phyloP scores from a whole-genome alignment of 1,140 invertebrate genomes.

The Drosophila athabasca region DNA sequence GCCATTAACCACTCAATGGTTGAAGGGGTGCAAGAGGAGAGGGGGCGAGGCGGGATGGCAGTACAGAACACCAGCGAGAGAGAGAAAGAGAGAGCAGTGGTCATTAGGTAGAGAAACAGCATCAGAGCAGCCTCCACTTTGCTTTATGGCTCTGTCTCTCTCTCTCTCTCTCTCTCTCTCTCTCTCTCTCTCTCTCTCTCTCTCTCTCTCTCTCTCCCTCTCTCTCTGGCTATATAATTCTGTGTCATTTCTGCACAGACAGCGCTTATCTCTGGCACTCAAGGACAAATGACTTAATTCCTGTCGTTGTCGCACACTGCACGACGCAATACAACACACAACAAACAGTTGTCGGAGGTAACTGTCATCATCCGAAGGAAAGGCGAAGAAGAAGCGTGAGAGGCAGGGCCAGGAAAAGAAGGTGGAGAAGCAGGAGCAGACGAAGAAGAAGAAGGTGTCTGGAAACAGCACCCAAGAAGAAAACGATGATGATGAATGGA shows the following conservation, averaged over 20 bases:
- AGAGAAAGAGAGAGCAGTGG: conserved; percentile 12
- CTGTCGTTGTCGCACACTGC: conserved; percentile 57
- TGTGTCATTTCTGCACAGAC: conserved; percentile 14
- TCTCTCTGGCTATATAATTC: background rate
- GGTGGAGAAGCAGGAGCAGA: too few relatives aligned
- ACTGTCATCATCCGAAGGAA: conserved; percentile 35
- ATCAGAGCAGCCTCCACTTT: conserved; percentile 12
- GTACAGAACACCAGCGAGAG: conserved; percentile 13
- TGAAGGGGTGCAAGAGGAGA: conserved; percentile 12
- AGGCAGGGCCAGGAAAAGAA: background rate
- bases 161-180: background rate
- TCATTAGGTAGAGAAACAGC: conserved; percentile 33
- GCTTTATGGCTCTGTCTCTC: background rate
- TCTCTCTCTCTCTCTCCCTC: background rate
- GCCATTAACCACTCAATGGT: conserved; percentile 74
- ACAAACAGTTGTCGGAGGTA: conserved; percentile 49
- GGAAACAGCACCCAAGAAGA: too few relatives aligned
- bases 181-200: too few relatives aligned
- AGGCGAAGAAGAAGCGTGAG: background rate
- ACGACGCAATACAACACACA: conserved; percentile 38
- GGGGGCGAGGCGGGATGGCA: background rate
- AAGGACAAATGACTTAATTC: conserved; percentile 82
- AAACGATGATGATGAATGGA: too few relatives aligned
- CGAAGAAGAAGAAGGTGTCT: too few relatives aligned
- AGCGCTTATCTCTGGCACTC: conserved; percentile 69